A percentile compares a stretch with the other conserved stretches of the same genome.
phyloP scores from a whole-genome alignment of 2,113 vertebrate species.

The Cavia porcellus region DNA sequence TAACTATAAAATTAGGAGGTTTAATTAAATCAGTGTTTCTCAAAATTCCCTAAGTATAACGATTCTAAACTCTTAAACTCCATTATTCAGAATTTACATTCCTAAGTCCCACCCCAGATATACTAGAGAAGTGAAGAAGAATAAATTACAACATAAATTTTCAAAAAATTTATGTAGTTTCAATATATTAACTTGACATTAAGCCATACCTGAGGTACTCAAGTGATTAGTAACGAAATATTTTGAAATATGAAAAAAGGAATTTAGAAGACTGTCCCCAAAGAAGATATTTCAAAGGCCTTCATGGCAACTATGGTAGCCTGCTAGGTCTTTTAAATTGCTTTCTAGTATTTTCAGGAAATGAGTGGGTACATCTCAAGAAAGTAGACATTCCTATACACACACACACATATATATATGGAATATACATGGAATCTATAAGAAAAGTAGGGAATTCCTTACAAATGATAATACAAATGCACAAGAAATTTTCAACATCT shows the following conservation, averaged over 20 bases:
- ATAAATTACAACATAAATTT: slow-evolving; percentile 12
- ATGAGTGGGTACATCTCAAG: slow-evolving; percentile 28
- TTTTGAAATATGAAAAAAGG: slow-evolving; percentile 58
- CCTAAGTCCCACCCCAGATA: neutral
- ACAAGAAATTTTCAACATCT: slow-evolving; percentile 40
- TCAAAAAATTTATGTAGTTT: neutral
- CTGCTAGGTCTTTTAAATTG: slow-evolving; percentile 4
- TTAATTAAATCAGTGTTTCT: slow-evolving; percentile 7
- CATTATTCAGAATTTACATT: neutral
- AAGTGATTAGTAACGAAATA: slow-evolving; percentile 21
- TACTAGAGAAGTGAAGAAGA: fast-evolving
- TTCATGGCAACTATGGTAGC: neutral
- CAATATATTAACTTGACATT: slow-evolving; percentile 29
- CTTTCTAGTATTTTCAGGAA: slow-evolving; percentile 21
- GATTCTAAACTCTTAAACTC: neutral
- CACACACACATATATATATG: neutral
- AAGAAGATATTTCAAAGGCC: neutral
- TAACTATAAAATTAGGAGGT: neutral
- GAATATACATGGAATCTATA: neutral
- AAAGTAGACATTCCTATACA: neutral
- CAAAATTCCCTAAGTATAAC: neutral
- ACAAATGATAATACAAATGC: slow-evolving; percentile 42
- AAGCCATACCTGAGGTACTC: neutral
- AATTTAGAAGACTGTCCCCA: slow-evolving; percentile 30
- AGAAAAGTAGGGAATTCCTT: neutral